Percentiles rank a stretch among this genome's conserved stretches.
Conservation (phyloP, 2,888 invertebrate genomes). For the Noctua janthe region DNA sequence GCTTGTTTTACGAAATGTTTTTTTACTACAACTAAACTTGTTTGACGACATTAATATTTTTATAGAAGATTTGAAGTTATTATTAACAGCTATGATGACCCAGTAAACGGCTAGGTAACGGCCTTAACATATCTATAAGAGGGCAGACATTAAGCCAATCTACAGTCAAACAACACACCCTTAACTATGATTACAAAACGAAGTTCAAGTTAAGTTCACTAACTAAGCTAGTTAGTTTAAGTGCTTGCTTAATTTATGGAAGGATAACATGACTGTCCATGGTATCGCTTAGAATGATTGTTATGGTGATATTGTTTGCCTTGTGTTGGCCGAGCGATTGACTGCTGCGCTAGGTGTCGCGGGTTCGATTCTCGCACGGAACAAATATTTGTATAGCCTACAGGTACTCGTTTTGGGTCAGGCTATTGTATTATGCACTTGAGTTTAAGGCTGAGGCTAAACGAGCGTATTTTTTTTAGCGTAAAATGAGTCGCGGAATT, state of each 20-base stretch:
- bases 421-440: background rate
- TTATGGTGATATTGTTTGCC: background rate
- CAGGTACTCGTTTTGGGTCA: background rate
- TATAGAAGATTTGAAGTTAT: too few relatives aligned
- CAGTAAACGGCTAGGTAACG: too few relatives aligned
- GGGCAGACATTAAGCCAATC: background rate
- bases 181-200: slow-evolving; percentile 27
- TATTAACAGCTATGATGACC: too few relatives aligned
- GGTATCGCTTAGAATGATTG: background rate
- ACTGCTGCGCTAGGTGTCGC: too few relatives aligned
- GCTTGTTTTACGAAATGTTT: too few relatives aligned
- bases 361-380: background rate
- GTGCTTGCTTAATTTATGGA: slow-evolving; percentile 47
- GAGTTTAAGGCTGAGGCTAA: background rate
- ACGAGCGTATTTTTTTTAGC: too few relatives aligned
- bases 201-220: slow-evolving; percentile 28
- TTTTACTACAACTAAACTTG: too few relatives aligned
- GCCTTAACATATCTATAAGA: background rate
- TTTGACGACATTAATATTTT: too few relatives aligned
- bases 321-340: too few relatives aligned
- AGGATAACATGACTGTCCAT: slow-evolving; percentile 4
- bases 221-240: slow-evolving; percentile 42
- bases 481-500: too few relatives aligned
- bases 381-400: background rate
- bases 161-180: slow-evolving; percentile 1